Evolutionary conservation across 2,888 invertebrate species (phyloP), one percentile per base, ranked within the genome.

Genomic region (Lasiommata megera): DNA sequence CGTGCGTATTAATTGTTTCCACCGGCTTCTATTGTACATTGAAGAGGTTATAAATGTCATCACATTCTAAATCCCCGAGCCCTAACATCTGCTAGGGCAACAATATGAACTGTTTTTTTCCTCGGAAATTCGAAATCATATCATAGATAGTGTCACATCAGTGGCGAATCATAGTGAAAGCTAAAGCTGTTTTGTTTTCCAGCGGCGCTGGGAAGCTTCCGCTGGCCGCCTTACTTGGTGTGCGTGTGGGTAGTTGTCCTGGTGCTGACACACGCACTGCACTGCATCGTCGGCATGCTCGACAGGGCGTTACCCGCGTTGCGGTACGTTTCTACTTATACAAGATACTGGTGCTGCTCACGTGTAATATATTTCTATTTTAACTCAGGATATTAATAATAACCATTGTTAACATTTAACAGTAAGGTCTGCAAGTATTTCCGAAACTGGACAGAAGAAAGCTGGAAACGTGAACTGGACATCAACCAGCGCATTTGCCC

Each of bases 201-300:
- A 88, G 78, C 82, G 66, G 78, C 88, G 48, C 61, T 86, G 69
- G 82, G 84, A 71, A 82, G 84, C 36, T 82, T 84, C 77, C 85
- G 85, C 18, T 90, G 89, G 88, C 88, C 90, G 65, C 90, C 90
- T 56, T 89, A 88, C 78, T 67, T 88, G 74, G 74, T 89, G 69
- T 77, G 74, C 54, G 82, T 83, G 75, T 88, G 88, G 88, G 82
- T 86, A 73, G 18, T 78, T 60, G 82, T 84, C 66, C 72, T 89
- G 64, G 62, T 83, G 43, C 69, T 84, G 11, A 83, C 89, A 46
- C 88, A 88, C 72, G 74, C 69, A 62, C 79, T 90, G 70, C 87
- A 88, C 76, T 78, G 80, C 67, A 62, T 83, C 56, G 81, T 77
- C 50, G 75, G 71, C 37, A 58, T 81, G 67, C 78, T 89, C 2